Conservation (phyloP, 1,140 invertebrate genomes). For the Apis cerana region DNA sequence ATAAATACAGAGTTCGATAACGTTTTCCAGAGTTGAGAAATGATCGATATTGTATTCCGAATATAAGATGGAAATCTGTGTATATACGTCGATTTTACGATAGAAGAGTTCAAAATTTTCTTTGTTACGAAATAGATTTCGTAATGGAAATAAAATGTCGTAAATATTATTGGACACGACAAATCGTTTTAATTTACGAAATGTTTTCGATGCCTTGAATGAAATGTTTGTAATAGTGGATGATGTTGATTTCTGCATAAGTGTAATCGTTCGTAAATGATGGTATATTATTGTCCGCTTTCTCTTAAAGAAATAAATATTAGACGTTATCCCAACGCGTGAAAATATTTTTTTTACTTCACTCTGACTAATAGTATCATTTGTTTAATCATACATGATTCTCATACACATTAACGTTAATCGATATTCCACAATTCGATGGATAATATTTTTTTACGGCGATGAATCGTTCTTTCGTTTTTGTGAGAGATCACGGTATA, state of each 20-base stretch:
- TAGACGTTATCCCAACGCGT: conserved; percentile 24
- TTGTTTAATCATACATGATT: conserved; percentile 24
- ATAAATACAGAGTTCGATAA: background rate
- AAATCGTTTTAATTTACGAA: conserved; percentile 20
- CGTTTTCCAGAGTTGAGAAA: background rate
- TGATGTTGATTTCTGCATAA: conserved; percentile 23
- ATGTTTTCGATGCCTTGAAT: conserved; percentile 42
- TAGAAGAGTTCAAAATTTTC: background rate
- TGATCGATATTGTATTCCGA: background rate
- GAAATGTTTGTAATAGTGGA: conserved; percentile 17
- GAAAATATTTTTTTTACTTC: conserved; percentile 51
- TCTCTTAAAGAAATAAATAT: conserved; percentile 29
- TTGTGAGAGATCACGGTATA: background rate
- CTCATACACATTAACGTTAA: conserved; percentile 5
- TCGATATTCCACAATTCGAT: conserved; percentile 11
- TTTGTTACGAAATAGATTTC: background rate
- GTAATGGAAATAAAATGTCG: no score
- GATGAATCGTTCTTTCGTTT: background rate
- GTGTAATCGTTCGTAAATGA: conserved; percentile 35
- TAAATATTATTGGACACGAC: background rate
- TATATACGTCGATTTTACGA: background rate
- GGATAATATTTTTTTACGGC: background rate
- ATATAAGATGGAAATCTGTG: conserved; percentile 3
- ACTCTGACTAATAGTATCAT: conserved; percentile 26
- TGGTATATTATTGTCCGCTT: conserved; percentile 62